Conservation (phyloP, 1,140 invertebrate genomes). For the Achroia grisella region DNA sequence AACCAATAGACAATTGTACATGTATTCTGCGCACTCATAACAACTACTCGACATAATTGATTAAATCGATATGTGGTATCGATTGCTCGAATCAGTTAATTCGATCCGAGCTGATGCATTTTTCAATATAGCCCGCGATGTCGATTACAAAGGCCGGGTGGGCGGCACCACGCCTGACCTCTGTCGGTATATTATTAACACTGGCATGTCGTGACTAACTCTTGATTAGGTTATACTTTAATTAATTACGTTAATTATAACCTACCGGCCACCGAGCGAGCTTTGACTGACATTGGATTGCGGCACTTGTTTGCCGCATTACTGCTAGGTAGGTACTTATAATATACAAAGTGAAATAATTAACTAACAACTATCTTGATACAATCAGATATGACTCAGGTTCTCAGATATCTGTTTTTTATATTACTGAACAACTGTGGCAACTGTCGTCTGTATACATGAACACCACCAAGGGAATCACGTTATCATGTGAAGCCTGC, state of each 20-base stretch:
- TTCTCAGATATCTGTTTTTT: no score
- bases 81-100: constrained; percentile 6
- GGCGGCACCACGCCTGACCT: constrained; percentile 1
- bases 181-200: not conserved
- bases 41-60: not conserved
- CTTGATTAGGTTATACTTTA: constrained; percentile 19
- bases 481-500: no score
- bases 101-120: not conserved
- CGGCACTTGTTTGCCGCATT: no score
- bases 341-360: no score
- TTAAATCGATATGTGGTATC: constrained; percentile 4
- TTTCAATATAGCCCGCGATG: constrained; percentile 2
- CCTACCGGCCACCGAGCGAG: constrained; percentile 5
- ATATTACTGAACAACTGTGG: no score
- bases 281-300: not conserved
- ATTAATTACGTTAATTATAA: constrained; percentile 28
- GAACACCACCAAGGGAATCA: no score
- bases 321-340: no score
- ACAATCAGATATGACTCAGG: no score
- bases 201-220: constrained; percentile 20
- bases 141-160: constrained; percentile 1
- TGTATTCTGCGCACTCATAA: no score
- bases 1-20: no score
- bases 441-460: no score
- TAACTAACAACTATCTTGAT: no score